phyloP scores from a whole-genome alignment of 2,113 vertebrate genomes.

The Xyrauchen texanus region DNA sequence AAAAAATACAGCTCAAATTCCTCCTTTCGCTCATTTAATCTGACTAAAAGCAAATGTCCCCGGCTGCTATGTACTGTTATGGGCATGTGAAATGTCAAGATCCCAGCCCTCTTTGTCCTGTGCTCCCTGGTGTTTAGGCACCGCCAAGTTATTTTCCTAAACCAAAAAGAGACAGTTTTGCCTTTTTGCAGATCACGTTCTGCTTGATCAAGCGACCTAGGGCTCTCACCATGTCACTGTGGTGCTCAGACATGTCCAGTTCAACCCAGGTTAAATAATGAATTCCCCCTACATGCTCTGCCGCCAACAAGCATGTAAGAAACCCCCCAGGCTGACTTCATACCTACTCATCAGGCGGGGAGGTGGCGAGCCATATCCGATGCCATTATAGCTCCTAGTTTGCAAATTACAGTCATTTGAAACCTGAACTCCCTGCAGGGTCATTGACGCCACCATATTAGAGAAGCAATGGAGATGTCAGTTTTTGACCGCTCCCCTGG shows the following conservation, averaged over 20 bases:
- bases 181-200: conserved; percentile 10
- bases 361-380: conserved; percentile 40
- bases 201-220: conserved; percentile 34
- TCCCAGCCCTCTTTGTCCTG: conserved; percentile 30
- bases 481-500: conserved; percentile 41
- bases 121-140: conserved; percentile 43
- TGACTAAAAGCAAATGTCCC: conserved; percentile 42
- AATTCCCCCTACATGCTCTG: conserved; percentile 42
- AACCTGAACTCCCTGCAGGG: conserved; percentile 71
- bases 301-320: conserved; percentile 42
- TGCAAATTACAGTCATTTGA: conserved; percentile 78
- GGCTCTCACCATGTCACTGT: conserved; percentile 27
- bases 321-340: conserved; percentile 42
- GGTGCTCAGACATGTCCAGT: conserved; percentile 52
- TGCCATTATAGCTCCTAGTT: conserved; percentile 54
- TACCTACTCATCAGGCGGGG: conserved; percentile 35
- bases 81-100: conserved; percentile 41
- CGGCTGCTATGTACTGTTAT: conserved; percentile 37
- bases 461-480: conserved; percentile 56
- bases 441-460: conserved; percentile 67
- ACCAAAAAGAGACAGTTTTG: conserved; percentile 29
- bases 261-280: conserved; percentile 55
- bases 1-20: conserved; percentile 45
- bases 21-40: conserved; percentile 53
- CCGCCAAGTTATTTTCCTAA: conserved; percentile 20